Base-by-base conservation (phyloP, 30 jellyfish, hydroid and myxozoan species). In the Aurelia aurita region DNA sequence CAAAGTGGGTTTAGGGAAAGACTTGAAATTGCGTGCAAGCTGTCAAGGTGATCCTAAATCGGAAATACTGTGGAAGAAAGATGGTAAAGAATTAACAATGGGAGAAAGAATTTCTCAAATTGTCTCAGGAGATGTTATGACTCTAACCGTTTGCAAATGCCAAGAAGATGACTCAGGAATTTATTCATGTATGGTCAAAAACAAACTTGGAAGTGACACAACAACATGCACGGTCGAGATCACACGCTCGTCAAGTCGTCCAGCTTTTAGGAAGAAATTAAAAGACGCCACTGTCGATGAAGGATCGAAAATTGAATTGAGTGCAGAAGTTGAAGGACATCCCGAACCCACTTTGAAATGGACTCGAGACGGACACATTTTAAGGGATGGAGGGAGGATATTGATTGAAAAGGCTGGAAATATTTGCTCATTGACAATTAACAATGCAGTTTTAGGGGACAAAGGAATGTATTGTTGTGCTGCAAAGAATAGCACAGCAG, bases 311-410 rank as follows among this genome's bases (percentile, higher is more conserved):
- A 69, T 82, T 25, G 72, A 53, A 46, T 80, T 95, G 34, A 18
- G 47, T 3, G 96, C 79, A 29, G 90, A 90, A 60, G 89, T 85
- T 1, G 86, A 79, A 32, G 97, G 97, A 2, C 51, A 43, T 23
- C 98, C 98, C 3, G 88, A 72, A 28, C 97, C 99, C 28, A 54
- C 63, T 14, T 82, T 95, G 57, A 63, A 83, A 32, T 95, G 97
- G 98, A 85, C 77, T 10, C 79, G 70, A 27, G 91, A 85, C 61
- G 87, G 91, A 12, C 31, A 29, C 34, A 14, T 26, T 5, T 23
- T 95, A 7, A 86, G 71, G 14, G 86, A 59, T 3, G 67, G 72
- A 29, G 76, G 84, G 29, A 72, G 95, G 76, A 54, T 81, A 85
- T 18, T 90, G 5, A 31, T 65, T 74, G 93, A 77, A 39, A 72